phyloP scores from a whole-genome alignment of 2,113 vertebrate species.

The Colistium nudipinnis region DNA sequence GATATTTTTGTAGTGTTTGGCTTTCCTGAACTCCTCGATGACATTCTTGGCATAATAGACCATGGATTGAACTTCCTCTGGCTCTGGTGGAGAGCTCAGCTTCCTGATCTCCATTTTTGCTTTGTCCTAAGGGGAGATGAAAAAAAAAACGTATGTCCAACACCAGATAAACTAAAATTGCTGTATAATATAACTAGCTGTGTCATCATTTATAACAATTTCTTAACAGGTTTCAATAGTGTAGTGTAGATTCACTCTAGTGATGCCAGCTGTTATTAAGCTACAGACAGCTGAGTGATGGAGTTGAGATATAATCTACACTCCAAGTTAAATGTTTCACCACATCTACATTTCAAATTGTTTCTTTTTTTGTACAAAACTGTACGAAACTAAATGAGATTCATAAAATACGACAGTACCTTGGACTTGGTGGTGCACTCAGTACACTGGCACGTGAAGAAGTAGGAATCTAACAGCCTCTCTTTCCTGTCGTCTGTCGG shows the following conservation, averaged over 20 bases:
- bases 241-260: no score
- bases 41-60: constrained; percentile 91
- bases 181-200: neutral
- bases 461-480: constrained; percentile 91
- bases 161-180: neutral
- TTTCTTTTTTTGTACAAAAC: no score
- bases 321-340: neutral
- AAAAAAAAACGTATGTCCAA: neutral
- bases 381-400: neutral
- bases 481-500: constrained; percentile 95
- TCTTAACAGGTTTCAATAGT: no score
- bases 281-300: no score
- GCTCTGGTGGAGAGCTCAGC: constrained; percentile 81
- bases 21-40: constrained; percentile 96
- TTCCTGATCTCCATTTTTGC: constrained; percentile 91
- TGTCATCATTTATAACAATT: no score
- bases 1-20: constrained; percentile 99
- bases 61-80: constrained; percentile 86
- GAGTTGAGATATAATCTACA: no score
- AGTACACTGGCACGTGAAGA: constrained; percentile 92
- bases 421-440: constrained; percentile 90
- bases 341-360: no score
- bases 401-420: constrained; percentile 74
- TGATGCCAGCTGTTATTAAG: no score
- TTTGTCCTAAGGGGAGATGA: constrained; percentile 82